A percentile compares a stretch with the other conserved stretches of the same genome.
Evolutionary conservation across 2,888 invertebrate species (phyloP).

Genomic region (Yponomeuta plumbellus): DNA sequence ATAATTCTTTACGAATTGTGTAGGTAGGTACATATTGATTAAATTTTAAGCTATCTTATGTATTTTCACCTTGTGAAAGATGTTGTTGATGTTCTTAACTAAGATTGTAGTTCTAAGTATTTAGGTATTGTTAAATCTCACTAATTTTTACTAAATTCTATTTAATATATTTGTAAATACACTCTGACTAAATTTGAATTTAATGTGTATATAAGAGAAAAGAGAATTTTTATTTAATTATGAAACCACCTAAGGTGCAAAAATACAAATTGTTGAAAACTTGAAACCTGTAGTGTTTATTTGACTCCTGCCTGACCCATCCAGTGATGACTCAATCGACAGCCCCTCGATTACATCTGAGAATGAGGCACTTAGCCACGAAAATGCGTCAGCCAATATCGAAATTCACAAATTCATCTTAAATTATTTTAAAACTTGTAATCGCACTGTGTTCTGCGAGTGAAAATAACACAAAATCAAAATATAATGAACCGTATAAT

Average conservation of each 20-base stretch:
- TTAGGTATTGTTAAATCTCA: conserved; percentile 75
- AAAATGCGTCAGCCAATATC: not conserved
- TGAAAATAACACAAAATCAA: too few species aligned
- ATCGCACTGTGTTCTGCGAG: too few species aligned
- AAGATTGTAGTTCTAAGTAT: conserved; percentile 46
- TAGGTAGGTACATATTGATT: conserved; percentile 42
- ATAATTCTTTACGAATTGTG: conserved; percentile 57
- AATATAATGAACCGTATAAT: too few species aligned
- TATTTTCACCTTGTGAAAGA: conserved; percentile 67
- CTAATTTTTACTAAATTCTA: conserved; percentile 77
- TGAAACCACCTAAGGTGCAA: conserved; percentile 71
- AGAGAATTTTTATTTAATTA: conserved; percentile 70
- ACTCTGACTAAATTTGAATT: conserved; percentile 74
- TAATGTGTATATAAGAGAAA: conserved; percentile 75
- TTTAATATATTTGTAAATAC: conserved; percentile 78
- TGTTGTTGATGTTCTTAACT: conserved; percentile 72
- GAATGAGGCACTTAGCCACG: not conserved
- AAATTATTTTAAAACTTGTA: too few species aligned
- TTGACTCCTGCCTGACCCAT: conserved; percentile 25
- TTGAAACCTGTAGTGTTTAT: conserved; percentile 29
- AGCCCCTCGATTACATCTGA: not conserved
- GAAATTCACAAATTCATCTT: too few species aligned
- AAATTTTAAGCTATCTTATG: conserved; percentile 55
- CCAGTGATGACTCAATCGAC: not conserved
- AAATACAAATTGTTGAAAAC: conserved; percentile 75